Evolutionary conservation across 2,888 invertebrate species (phyloP), one percentile per base, ranked within the genome.

Genomic region (Terebella lapidaria): DNA sequence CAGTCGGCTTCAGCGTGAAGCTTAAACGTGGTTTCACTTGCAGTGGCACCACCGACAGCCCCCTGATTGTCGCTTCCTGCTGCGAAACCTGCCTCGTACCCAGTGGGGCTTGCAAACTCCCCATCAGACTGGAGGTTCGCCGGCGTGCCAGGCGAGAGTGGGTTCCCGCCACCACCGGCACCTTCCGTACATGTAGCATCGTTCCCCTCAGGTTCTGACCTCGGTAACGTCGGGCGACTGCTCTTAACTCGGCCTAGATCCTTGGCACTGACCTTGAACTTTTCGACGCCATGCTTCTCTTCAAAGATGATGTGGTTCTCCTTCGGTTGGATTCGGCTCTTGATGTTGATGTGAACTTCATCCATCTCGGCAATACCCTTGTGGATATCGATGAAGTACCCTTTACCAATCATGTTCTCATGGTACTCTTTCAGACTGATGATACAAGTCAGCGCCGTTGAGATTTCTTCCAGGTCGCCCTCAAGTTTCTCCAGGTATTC

Each of bases 391-490:
- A 24, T 56, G 47, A 67, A 62, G 25, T 64, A 57, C 10, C 64
- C 68, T 18, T 60, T 42, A 46, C 57, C 47, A 52, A 69, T 65
- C 35, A 58, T 51, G 30, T 64, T 58, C 51, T 69, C 69, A 56
- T 69, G 65, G 56, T 62, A 67, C 25, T 69, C 69, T 61, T 69
- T 69, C 47, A 69, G 58, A 28, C 64, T 65, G 24, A 69, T 63
- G 49, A 68, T 59, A 56, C 68, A 68, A 0, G 69, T 69, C 61
- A 68, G 57, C 2, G 68, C 69, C 1, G 67, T 67, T 3, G 68
- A 63, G 2, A 69, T 60, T 55, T 69, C 68, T 54, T 69, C 66
- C 20, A 69, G 49, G 35, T 67, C 68, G 20, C 45, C 51, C 25
- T 69, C 68, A 28, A 69, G 59, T 18, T 58, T 60, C 15, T 58